Evolutionary conservation across 2,888 invertebrate genomes (phyloP).

Genomic region (Plutella xylostella): DNA sequence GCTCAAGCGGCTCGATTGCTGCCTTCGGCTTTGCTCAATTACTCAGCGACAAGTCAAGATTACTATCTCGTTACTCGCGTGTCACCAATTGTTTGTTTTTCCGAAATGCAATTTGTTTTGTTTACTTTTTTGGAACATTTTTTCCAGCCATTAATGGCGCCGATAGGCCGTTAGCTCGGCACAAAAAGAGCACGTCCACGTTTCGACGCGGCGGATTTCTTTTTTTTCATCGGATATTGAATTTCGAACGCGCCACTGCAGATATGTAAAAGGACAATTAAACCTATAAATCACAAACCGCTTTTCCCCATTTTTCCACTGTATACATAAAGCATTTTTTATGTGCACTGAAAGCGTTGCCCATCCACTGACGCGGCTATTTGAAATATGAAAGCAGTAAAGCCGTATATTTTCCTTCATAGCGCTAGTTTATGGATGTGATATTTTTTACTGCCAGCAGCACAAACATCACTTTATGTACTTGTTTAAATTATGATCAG

Average conservation of each 20-base stretch:
- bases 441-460: conserved; percentile 37
- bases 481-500: conserved; percentile 46
- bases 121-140: conserved; percentile 20
- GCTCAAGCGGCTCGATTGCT: conserved; percentile 56
- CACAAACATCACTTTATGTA: conserved; percentile 40
- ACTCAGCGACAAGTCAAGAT: conserved; percentile 53
- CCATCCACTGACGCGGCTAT: conserved; percentile 43
- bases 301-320: conserved; percentile 35
- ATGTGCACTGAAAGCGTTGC: conserved; percentile 35
- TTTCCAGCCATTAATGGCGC: conserved; percentile 6
- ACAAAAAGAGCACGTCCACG: conserved; percentile 25
- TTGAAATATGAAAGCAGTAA: conserved; percentile 63
- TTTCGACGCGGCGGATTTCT: conserved; percentile 27
- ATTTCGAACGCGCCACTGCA: conserved; percentile 32
- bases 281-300: conserved; percentile 56
- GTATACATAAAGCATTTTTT: conserved; percentile 38
- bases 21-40: conserved; percentile 60
- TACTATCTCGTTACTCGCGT: conserved; percentile 35
- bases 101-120: conserved; percentile 12
- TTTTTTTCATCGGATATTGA: conserved; percentile 56
- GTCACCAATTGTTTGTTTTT: background rate
- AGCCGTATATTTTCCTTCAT: conserved; percentile 47
- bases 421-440: conserved; percentile 45
- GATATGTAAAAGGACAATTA: conserved; percentile 54
- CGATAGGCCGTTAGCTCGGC: conserved; percentile 13